These are phyloP conservation scores for Pseudochaenichthys georgianus DNA, from an alignment of 2,797 vertebrate species.

Conservation along the genomic window DNA sequence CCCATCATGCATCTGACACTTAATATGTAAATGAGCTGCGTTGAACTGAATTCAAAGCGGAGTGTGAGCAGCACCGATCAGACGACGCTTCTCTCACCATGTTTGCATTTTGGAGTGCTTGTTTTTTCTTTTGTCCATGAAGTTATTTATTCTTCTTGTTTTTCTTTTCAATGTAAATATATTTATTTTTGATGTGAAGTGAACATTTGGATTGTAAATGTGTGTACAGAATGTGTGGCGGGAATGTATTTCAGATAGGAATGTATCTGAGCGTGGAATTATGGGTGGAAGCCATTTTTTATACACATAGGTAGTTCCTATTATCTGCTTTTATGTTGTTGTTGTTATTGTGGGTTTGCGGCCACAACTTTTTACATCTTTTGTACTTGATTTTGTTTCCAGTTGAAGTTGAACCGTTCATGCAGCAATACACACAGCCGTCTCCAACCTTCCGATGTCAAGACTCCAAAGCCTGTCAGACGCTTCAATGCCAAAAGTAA, in stretches of 20 bases:
- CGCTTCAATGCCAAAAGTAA: constrained; percentile 84
- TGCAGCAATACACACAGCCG: constrained; percentile 80
- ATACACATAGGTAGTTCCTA: constrained; percentile 63
- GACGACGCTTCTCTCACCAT: constrained; percentile 76
- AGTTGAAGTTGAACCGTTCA: constrained; percentile 77
- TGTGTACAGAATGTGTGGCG: constrained; percentile 98
- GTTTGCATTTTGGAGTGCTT: constrained; percentile 93
- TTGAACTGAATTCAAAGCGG: constrained; percentile 70
- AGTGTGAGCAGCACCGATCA: constrained; percentile 80
- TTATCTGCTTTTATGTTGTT: constrained; percentile 73
- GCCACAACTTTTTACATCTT: constrained; percentile 71
- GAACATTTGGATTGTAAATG: constrained; percentile 95
- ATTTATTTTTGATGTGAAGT: constrained; percentile 99
- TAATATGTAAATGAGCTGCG: constrained; percentile 18
- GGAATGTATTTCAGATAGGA: constrained; percentile 94
- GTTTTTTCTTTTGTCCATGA: constrained; percentile 79
- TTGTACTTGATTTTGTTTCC: constrained; percentile 66
- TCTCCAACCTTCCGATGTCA: constrained; percentile 81
- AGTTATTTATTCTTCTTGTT: constrained; percentile 96
- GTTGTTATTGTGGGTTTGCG: constrained; percentile 60
- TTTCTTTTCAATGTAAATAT: constrained; percentile 93
- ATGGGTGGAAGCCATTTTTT: constrained; percentile 87
- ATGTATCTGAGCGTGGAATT: constrained; percentile 90
- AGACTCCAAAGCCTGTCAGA: constrained; percentile 85
- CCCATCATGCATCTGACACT: constrained; percentile 34